Evolutionary conservation across 1,140 invertebrate genomes (phyloP), one percentile per base, ranked within the genome.

Genomic region (Nilaparvata lugens): DNA sequence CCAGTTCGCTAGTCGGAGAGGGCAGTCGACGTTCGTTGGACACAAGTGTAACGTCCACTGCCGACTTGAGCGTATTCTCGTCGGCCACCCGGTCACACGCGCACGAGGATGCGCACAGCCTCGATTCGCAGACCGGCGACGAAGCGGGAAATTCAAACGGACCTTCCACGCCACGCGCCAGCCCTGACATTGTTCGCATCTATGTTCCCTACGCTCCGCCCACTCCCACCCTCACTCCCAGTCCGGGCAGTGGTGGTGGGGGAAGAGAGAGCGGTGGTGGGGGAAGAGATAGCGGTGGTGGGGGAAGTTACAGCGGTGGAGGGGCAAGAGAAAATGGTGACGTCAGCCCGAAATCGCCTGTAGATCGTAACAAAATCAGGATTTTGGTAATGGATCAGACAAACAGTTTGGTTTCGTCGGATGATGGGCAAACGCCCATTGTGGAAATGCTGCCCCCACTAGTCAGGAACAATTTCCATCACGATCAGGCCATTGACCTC

Each of bases 11-110:
- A 19, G 64, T 78, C 21, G 78, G 77, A 42, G 79, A 79, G 57
- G 84, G 85, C 19, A 90, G 87, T 4, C 75, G 86, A 57, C 80
- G 85, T 19, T 91, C 88, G 24, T 76, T 92, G 35, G 88, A 89
- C 65, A 92, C 89, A 2, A 89, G 86, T 56, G 85, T 89, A 18
- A 91, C 88, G 1, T 91, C 88, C 11, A 89, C 88, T 3, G 87
- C 88, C 2, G 87, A 90, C 72, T 73, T 90, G 19, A 88, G 86
- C 60, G 85, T 88, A 48, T 86, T 89, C 72, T 89, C 87, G 31
- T 85, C 85, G 61, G 76, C 80, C 7, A 86, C 84, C 2, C 77
- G 84, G 57, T 87, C 85, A 1, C 84, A 86, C 67, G 84, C 82
- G 7, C 16, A 18, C 11, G 75, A 85, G 42, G 85, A 87, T 71